phyloP scores from a whole-genome alignment of 2,888 invertebrate species.

The Zaprionus obscuricornis region DNA sequence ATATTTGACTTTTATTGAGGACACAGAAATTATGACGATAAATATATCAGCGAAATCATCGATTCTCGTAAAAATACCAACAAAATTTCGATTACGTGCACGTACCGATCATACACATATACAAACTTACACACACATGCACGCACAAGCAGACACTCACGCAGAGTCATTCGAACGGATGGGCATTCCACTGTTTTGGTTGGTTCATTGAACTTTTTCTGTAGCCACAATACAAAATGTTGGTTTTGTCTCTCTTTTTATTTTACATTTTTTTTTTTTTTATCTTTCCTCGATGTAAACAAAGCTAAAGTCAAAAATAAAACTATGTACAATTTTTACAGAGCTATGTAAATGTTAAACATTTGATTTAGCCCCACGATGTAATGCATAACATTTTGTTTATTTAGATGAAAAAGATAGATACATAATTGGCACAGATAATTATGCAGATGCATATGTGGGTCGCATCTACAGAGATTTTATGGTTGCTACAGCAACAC shows the following conservation, averaged over 20 bases:
- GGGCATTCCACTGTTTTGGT: conserved; percentile 48
- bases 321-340: conserved; percentile 12
- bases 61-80: conserved; percentile 44
- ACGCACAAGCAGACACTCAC: too few relatives aligned
- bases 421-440: conserved; percentile 26
- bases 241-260: conserved; percentile 7
- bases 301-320: conserved; percentile 45
- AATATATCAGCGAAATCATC: conserved; percentile 44
- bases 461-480: conserved; percentile 65
- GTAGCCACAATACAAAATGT: conserved; percentile 45
- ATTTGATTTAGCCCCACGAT: conserved; percentile 24
- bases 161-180: conserved; percentile 24
- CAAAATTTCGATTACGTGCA: conserved; percentile 53
- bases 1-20: conserved; percentile 31
- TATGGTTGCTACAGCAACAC: conserved; percentile 32
- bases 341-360: neutral
- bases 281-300: conserved; percentile 49
- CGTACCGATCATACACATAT: conserved; percentile 19
- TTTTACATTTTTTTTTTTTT: conserved; percentile 8
- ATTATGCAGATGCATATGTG: conserved; percentile 49
- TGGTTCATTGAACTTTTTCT: conserved; percentile 68
- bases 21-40: conserved; percentile 39
- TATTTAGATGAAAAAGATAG: neutral
- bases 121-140: conserved; percentile 14
- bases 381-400: conserved; percentile 9